Conservation (phyloP, 2,888 invertebrate species). For the Sinohyriopsis cumingii region DNA sequence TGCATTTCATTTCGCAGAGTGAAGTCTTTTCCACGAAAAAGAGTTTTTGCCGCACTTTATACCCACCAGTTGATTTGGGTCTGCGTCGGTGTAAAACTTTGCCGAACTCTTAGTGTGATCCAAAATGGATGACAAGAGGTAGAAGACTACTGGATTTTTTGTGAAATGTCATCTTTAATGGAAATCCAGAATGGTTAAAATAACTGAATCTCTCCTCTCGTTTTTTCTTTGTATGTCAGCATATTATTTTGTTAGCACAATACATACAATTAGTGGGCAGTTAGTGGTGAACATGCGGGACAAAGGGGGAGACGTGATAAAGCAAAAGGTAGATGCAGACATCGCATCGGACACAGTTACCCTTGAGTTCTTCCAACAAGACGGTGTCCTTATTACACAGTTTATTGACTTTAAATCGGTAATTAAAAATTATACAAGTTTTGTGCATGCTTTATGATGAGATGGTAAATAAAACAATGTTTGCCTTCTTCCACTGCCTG, state of each 20-base stretch:
- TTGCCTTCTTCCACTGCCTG: not conserved
- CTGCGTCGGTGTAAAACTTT: too few species aligned
- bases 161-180: not conserved
- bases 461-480: too few species aligned
- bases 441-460: too few species aligned
- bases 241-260: not conserved
- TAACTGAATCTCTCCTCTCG: too few species aligned
- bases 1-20: too few species aligned
- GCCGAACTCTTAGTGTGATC: not conserved
- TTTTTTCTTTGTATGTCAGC: too few species aligned
- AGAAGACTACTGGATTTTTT: not conserved
- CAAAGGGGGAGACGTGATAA: constrained; percentile 93
- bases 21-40: too few species aligned
- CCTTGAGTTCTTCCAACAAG: constrained; percentile 90
- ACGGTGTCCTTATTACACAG: constrained; percentile 92
- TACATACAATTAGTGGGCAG: constrained; percentile 21
- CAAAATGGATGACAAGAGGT: constrained; percentile 1
- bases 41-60: too few species aligned
- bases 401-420: constrained; percentile 96
- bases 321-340: constrained; percentile 93
- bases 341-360: constrained; percentile 91
- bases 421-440: constrained; percentile 73
- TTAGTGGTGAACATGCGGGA: constrained; percentile 72
- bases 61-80: not conserved
- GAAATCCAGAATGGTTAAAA: too few species aligned